phyloP scores from a whole-genome alignment of 2,888 invertebrate species.

The Calliopum simillimum region DNA sequence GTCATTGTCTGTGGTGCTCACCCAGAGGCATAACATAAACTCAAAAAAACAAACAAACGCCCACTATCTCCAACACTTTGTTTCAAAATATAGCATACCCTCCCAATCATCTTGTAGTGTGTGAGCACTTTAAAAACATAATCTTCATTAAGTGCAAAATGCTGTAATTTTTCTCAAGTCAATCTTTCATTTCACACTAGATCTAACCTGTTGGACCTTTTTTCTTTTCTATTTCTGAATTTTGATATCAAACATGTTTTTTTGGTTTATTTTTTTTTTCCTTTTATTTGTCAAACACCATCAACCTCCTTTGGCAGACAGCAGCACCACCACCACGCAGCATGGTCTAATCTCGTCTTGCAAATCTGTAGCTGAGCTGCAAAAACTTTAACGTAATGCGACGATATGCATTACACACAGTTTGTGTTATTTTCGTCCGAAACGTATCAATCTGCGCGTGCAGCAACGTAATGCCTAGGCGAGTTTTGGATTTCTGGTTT shows the following conservation, averaged over 20 bases:
- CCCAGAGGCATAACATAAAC: no score
- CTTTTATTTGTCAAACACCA: background rate
- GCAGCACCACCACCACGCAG: no score
- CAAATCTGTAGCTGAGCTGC: slow-evolving; percentile 14
- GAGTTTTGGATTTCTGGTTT: slow-evolving; percentile 9
- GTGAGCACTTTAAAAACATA: no score
- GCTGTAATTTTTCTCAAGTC: background rate
- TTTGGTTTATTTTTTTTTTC: background rate
- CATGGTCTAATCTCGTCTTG: slow-evolving; percentile 12
- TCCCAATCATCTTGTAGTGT: no score
- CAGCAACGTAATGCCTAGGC: slow-evolving; percentile 15
- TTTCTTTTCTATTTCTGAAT: background rate
- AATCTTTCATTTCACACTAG: background rate
- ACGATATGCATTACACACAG: background rate
- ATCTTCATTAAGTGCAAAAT: background rate
- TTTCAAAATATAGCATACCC: no score
- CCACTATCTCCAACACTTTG: no score
- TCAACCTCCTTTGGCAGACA: background rate
- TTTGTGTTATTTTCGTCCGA: background rate
- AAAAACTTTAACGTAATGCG: slow-evolving; percentile 1
- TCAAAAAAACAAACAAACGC: no score
- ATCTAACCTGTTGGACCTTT: background rate
- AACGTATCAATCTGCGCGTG: slow-evolving; percentile 15
- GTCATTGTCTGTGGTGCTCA: no score
- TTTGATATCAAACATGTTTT: background rate